Base-by-base conservation (phyloP, 2,113 vertebrate genomes). In the Dipodomys ordii region DNA sequence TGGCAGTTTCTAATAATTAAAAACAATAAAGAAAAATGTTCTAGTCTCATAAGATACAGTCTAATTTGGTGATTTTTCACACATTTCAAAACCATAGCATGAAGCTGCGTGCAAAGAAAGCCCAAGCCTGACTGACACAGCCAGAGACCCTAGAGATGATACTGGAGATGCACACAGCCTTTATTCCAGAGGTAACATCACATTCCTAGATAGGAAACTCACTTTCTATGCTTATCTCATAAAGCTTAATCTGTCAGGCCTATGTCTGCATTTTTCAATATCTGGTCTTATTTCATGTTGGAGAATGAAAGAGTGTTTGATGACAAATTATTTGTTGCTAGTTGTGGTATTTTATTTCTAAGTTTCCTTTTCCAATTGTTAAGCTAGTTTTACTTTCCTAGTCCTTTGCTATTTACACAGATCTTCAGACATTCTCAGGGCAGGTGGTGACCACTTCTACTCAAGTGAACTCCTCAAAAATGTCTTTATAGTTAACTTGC, bases 1-100 rank as follows among this genome's bases (percentile, higher is more conserved):
- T 96, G 81, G 90, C 65, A 86, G 79, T 87, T 94, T 92, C 79
- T 92, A 96, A 95, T 95, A 96, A 96, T 97, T 96, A 95, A 87
- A 94, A 96, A 93, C 76, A 94, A 30, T 30, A 76, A 81, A 83
- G 19, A 69, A 28, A 86, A 92, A 57, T 78, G 35, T 89, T 97
- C 11, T 94, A 57, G 87, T 96, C 53, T 95, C 87, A 83, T 92
- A 82, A 94, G 22, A 69, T 4, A 20, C 57, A 18, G 89, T 95
- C 64, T 92, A 92, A 94, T 93, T 93, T 96, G 84, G 95, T 94
- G 93, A 79, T 93, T 96, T 97, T 94, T 64, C 85, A 81, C 53
- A 86, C 92, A 94, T 94, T 97, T 96, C 72, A 72, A 97, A 96
- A 94, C 39, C 87, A 44, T 96, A 95, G 95, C 94, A 93, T 6